Percentiles rank a stretch among this genome's conserved stretches.
These are phyloP conservation scores for Herpailurus yagouaroundi DNA, from an alignment of 2,113 vertebrate genomes.

Conservation along the genomic window DNA sequence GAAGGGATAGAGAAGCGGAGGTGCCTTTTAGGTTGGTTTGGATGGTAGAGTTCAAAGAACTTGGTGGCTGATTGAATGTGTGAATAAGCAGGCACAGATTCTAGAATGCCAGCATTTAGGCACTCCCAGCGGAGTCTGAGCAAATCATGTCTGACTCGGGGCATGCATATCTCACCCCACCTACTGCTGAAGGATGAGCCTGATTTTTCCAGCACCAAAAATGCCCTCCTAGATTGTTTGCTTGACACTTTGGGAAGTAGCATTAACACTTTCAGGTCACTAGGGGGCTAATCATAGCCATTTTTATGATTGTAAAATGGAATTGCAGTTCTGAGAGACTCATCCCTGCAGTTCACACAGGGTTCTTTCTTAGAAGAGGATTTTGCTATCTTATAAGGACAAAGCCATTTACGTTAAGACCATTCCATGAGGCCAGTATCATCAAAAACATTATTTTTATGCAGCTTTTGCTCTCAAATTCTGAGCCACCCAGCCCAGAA, in stretches of 20 bases:
- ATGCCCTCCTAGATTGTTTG: background rate
- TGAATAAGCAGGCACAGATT: background rate
- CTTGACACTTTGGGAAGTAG: background rate
- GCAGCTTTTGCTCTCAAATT: constrained; percentile 11
- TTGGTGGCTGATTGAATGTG: background rate
- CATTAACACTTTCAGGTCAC: constrained; percentile 55
- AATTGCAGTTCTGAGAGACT: constrained; percentile 48
- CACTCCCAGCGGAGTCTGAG: background rate
- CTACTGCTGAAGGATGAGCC: background rate
- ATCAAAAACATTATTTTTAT: constrained; percentile 27
- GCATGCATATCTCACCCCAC: background rate
- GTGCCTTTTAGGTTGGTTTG: background rate
- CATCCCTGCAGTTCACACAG: constrained; percentile 29
- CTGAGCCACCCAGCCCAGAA: constrained; percentile 5
- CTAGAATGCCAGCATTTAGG: background rate
- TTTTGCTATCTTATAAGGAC: constrained; percentile 45
- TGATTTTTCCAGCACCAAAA: background rate
- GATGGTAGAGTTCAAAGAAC: background rate
- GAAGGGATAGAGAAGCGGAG: background rate
- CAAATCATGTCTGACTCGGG: background rate
- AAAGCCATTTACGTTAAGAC: constrained; percentile 51
- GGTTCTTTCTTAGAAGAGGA: constrained; percentile 44
- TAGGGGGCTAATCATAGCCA: constrained; percentile 64
- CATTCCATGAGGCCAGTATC: background rate
- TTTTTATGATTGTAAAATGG: constrained; percentile 45